Evolutionary conservation across 2,113 vertebrate genomes (phyloP).

Genomic region (Hydrochoerus hydrochaeris): DNA sequence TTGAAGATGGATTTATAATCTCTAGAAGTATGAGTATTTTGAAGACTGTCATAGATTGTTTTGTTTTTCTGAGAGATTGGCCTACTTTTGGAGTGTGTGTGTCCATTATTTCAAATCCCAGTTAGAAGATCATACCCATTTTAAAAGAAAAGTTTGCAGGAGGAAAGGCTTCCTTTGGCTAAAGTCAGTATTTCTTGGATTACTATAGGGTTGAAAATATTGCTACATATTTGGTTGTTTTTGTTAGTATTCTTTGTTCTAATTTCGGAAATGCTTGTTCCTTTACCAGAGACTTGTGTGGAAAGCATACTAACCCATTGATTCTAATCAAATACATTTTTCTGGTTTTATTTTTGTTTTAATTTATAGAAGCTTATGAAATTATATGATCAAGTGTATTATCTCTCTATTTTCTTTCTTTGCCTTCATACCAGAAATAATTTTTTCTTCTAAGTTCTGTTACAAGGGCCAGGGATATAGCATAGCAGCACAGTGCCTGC

Average conservation of each 20-base stretch:
- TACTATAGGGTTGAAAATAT: conserved; percentile 15
- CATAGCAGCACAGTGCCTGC: too few relatives aligned
- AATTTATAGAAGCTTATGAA: conserved; percentile 21
- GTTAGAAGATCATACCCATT: neutral
- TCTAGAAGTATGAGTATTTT: neutral
- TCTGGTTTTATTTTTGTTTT: neutral
- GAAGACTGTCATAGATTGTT: neutral
- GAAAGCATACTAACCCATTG: neutral
- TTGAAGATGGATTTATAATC: neutral
- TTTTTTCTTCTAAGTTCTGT: conserved; percentile 20
- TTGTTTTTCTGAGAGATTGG: conserved; percentile 4
- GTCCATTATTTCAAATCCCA: neutral
- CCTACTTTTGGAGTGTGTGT: neutral
- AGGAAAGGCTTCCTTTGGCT: neutral
- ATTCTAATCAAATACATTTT: neutral
- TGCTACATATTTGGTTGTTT: neutral
- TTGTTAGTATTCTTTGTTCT: neutral
- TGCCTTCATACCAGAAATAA: neutral
- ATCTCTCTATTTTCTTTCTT: conserved; percentile 5
- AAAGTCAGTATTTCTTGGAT: conserved; percentile 14
- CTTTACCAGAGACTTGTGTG: neutral
- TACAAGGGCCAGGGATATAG: neutral
- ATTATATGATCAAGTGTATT: neutral
- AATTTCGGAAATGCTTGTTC: neutral
- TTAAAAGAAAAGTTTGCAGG: neutral